A percentile compares a stretch with the other conserved stretches of the same genome.
Conservation (phyloP, 2,797 vertebrate genomes). For the Phoxinus dragarum region DNA sequence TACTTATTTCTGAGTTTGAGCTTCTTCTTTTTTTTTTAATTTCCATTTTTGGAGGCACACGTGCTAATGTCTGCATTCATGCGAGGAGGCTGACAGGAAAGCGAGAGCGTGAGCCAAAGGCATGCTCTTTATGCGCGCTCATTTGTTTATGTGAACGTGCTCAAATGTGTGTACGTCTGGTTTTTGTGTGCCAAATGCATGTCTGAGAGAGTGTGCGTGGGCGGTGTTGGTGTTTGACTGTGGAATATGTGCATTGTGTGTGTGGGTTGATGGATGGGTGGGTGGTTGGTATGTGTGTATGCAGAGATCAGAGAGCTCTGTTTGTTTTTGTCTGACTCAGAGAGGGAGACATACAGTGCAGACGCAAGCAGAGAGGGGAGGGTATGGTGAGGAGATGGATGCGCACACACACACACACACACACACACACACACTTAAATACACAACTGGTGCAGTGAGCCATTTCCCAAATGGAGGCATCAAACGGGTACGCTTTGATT, state of each 20-base stretch:
- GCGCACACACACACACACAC: slow-evolving; percentile 35
- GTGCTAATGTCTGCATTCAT: slow-evolving; percentile 70
- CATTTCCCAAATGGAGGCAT: slow-evolving; percentile 46
- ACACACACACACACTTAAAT: slow-evolving; percentile 26
- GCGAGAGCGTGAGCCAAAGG: slow-evolving; percentile 27
- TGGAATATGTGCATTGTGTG: slow-evolving; percentile 62
- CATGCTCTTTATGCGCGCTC: slow-evolving; percentile 49
- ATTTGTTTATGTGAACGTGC: slow-evolving; percentile 56
- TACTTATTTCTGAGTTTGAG: slow-evolving; percentile 58
- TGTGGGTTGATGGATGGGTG: slow-evolving; percentile 35
- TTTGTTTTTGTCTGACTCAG: slow-evolving; percentile 77
- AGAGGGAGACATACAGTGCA: slow-evolving; percentile 57
- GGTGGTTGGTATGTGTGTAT: slow-evolving; percentile 64
- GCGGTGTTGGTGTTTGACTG: slow-evolving; percentile 72
- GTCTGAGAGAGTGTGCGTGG: slow-evolving; percentile 73
- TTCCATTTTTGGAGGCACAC: slow-evolving; percentile 73
- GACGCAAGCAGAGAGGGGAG: slow-evolving; percentile 52
- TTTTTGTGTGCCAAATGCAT: slow-evolving; percentile 68
- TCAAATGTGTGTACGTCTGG: slow-evolving; percentile 60
- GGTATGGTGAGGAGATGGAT: slow-evolving; percentile 36
- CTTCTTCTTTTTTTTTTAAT: slow-evolving; percentile 5
- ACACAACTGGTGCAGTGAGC: slow-evolving; percentile 52
- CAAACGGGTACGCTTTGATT: slow-evolving; percentile 64
- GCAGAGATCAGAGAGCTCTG: slow-evolving; percentile 70
- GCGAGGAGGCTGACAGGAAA: slow-evolving; percentile 66